Evolutionary conservation across 2,797 vertebrate genomes (phyloP), one percentile per base, ranked within the genome.

Genomic region (Ptychobarbus kaznakovi): DNA sequence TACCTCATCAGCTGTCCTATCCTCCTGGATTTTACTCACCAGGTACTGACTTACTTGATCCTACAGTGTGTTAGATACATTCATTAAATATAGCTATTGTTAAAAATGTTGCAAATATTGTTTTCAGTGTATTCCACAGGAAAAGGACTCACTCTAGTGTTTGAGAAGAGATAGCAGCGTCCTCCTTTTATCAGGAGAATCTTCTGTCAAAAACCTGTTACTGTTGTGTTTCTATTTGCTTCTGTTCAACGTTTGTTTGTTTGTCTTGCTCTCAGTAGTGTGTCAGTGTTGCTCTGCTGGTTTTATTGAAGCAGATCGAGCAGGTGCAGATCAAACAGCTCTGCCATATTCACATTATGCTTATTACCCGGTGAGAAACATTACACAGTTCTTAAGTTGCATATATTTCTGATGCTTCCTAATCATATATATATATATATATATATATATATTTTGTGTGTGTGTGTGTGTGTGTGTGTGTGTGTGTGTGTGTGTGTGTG

Each of bases 291-390:
- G 89, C 66, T 88, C 90, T 32, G 66, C 93, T 40, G 86, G 92
- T 73, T 88, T 90, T 51, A 49, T 92, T 88, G 92, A 92, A 25
- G 89, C 90, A 32, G 81, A 88, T 65, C 56, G 93, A 63, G 86
- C 89, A 83, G 87, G 82, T 87, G 90, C 89, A 15, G 80, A 87
- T 61, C 92, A 93, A 68, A 70, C 91, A 65, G 83, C 93, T 86
- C 91, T 92, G 0, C 90, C 91, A 2, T 93, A 90, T 81, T 84
- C 93, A 66, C 91, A 91, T 75, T 92, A 90, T 90, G 92, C 81
- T 88, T 93, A 93, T 91, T 94, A 93, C 88, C 94, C 93, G 94
- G 96, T 96, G 85, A 93, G 93, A 87, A 66, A 15, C 25, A n/a
- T 13, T 46, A 46, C 11, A 25, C 13, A n/a, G 12, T 38, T 69